These are phyloP conservation scores for Drosophila quinaria DNA, from an alignment of 2,888 invertebrate species.

Conservation along the genomic window DNA sequence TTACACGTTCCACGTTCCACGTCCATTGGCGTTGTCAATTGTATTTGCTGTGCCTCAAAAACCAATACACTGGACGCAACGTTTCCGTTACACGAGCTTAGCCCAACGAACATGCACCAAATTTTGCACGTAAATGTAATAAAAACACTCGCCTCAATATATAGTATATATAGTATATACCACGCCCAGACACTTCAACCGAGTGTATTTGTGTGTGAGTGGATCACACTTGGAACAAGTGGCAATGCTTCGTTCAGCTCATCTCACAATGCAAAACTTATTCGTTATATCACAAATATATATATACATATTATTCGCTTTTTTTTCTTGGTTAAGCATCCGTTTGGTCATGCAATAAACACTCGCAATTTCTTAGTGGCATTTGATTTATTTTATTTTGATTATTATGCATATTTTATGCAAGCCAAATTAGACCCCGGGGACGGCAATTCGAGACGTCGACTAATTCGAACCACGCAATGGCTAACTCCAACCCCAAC, in stretches of 20 bases:
- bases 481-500: conserved; percentile 5
- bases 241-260: conserved; percentile 54
- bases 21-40: conserved; percentile 66
- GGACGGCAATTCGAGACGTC: conserved; percentile 30
- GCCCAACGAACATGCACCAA: conserved; percentile 77
- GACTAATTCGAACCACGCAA: conserved; percentile 43
- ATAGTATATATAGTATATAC: conserved; percentile 3
- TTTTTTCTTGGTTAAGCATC: conserved; percentile 22
- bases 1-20: conserved; percentile 11
- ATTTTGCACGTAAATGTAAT: conserved; percentile 84
- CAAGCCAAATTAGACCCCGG: conserved; percentile 66
- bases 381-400: conserved; percentile 80
- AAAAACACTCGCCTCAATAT: conserved; percentile 68
- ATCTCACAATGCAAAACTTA: conserved; percentile 48
- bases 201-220: conserved; percentile 12
- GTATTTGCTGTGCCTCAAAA: conserved; percentile 65
- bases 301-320: background rate
- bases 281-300: conserved; percentile 4
- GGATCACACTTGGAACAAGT: conserved; percentile 59
- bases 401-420: conserved; percentile 81
- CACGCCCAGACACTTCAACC: conserved; percentile 63
- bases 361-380: conserved; percentile 60
- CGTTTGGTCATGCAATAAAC: conserved; percentile 67
- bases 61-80: conserved; percentile 68
- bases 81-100: conserved; percentile 67